Base-by-base conservation (phyloP, 2,888 invertebrate species). In the Leucophenga montana region DNA sequence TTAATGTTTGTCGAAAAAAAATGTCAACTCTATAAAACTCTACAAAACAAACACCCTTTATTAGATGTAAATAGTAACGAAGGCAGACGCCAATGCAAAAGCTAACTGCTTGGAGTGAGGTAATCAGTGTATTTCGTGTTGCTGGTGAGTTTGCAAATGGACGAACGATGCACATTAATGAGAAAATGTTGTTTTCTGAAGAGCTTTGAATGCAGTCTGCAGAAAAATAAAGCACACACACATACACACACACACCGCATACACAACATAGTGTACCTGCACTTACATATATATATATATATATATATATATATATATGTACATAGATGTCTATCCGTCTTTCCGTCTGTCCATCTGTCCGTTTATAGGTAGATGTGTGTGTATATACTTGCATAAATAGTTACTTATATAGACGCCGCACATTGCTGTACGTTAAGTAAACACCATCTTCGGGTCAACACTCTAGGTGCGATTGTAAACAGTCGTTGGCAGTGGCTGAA, bases 391-490 rank as follows among this genome's bases (percentile, higher is more conserved):
- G 11, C 13, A 48, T 13, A 50, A 46, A 46, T 46, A 6, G n/a
- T n/a, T 48, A 48, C 16, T 11, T 16, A 18, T 50, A 50, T 16
- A 50, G 39, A 39, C 39, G 11, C 39, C 39, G 39, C 39, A 39
- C 39, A 39, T 39, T 39, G 39, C 39, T 39, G 61, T 39, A 46
- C 76, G 76, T 77, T 76, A 75, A 75, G 72, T 73, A 77, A 78
- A 80, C 85, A 87, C 84, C 80, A 78, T 74, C 77, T 77, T 68
- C 85, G 83, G 86, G 86, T 86, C 86, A 88, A 87, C 87, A 87
- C 86, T 85, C 82, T 78, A 87, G 86, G 86, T 85, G 86, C 84
- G 83, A 85, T 83, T 79, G 80, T 80, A 84, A 84, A 79, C 84
- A 85, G 83, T 71, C 18, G 16, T 11, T 39, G 27, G 27, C 27